A percentile compares a stretch with the other conserved stretches of the same genome.
Evolutionary conservation across 2,888 invertebrate genomes (phyloP).

Genomic region (Neoascia interrupta): DNA sequence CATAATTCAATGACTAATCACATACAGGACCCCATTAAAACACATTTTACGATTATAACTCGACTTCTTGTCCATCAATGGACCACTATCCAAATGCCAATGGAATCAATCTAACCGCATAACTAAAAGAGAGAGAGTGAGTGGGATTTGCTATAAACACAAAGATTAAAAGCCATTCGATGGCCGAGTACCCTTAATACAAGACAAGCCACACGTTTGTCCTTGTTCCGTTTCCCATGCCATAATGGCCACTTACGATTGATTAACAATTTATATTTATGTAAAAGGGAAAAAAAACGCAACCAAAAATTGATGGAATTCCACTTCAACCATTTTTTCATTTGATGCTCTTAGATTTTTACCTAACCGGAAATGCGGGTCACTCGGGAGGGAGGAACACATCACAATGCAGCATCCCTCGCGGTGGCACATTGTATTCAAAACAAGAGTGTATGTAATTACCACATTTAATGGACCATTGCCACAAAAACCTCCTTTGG

Average conservation of each 20-base stretch:
- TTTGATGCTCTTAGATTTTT: slow-evolving; percentile 43
- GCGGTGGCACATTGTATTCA: background rate
- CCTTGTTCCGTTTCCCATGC: slow-evolving; percentile 1
- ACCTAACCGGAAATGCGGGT: slow-evolving; percentile 68
- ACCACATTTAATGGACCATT: slow-evolving; percentile 56
- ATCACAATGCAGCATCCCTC: slow-evolving; percentile 17
- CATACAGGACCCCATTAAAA: slow-evolving; percentile 41
- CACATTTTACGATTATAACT: slow-evolving; percentile 11
- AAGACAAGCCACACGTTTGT: slow-evolving; percentile 19
- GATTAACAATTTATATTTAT: slow-evolving; percentile 68
- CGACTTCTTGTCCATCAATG: slow-evolving; percentile 30
- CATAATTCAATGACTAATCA: slow-evolving; percentile 67
- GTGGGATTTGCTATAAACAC: slow-evolving; percentile 46
- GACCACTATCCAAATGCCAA: slow-evolving; percentile 52
- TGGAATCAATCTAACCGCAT: slow-evolving; percentile 27
- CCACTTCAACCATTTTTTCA: slow-evolving; percentile 48
- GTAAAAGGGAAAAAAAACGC: slow-evolving; percentile 10
- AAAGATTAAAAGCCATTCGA: slow-evolving; percentile 45
- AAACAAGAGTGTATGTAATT: slow-evolving; percentile 38
- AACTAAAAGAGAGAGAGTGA: no score
- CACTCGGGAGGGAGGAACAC: slow-evolving; percentile 14
- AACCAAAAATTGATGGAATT: slow-evolving; percentile 56
- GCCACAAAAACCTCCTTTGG: slow-evolving; percentile 17
- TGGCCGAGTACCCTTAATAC: slow-evolving; percentile 43
- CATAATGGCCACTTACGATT: slow-evolving; percentile 64